Conservation (phyloP, 2,113 vertebrate species). For the Tachysurus vachellii region DNA sequence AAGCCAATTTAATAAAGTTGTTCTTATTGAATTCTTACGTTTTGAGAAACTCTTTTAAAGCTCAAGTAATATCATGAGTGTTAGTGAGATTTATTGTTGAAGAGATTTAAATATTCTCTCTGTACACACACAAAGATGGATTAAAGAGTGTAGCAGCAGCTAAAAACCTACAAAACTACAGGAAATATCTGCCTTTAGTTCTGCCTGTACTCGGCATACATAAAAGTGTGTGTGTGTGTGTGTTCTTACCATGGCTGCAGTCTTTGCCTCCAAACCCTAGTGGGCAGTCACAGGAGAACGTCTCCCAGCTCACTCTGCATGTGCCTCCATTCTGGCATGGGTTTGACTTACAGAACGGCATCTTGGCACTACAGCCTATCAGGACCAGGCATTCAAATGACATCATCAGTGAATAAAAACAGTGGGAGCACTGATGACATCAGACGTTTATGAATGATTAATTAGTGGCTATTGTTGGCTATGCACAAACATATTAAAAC, state of each 20-base stretch:
- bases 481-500: not conserved
- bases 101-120: not conserved
- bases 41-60: not conserved
- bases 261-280: slow-evolving; percentile 95
- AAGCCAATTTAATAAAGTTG: not conserved
- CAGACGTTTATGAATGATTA: not conserved
- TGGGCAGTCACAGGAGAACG: slow-evolving; percentile 91
- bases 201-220: not conserved
- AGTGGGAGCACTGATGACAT: not conserved
- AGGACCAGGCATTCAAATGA: slow-evolving; percentile 6
- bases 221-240: not conserved
- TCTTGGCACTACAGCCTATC: slow-evolving; percentile 91
- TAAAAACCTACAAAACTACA: not conserved
- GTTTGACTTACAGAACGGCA: slow-evolving; percentile 87
- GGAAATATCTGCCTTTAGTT: not conserved
- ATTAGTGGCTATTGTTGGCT: not conserved
- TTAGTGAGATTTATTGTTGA: not conserved
- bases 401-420: not conserved
- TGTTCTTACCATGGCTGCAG: slow-evolving; percentile 85
- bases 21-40: not conserved
- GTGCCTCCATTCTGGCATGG: slow-evolving; percentile 92
- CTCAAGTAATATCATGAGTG: not conserved
- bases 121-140: not conserved
- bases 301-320: slow-evolving; percentile 92
- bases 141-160: not conserved